These are phyloP conservation scores for Gallinago nigripennis DNA, from an alignment of 2,797 vertebrate species.

Conservation along the genomic window DNA sequence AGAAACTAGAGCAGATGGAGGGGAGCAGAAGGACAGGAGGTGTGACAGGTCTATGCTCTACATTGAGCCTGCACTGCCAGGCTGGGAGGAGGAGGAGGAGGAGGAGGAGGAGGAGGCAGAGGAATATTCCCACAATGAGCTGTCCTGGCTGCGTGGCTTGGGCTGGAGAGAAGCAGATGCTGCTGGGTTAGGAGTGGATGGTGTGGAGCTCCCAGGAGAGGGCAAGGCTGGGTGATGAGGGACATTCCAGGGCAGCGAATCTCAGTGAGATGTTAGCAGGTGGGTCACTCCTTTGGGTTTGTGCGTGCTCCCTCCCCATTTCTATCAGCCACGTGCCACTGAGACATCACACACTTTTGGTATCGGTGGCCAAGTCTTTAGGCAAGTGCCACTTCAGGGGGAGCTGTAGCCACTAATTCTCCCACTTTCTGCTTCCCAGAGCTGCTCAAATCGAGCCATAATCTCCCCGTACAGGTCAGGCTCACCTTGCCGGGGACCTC, in stretches of 20 bases:
- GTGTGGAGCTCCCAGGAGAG: neutral
- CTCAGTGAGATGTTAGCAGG: neutral
- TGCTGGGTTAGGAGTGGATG: neutral
- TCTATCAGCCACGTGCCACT: neutral
- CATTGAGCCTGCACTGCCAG: neutral
- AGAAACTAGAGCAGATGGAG: neutral
- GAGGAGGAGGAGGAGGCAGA: neutral
- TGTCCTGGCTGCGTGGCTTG: neutral
- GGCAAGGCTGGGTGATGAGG: neutral
- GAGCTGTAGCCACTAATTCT: neutral
- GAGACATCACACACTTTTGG: neutral
- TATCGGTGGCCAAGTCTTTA: rapidly evolving
- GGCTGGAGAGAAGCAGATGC: neutral
- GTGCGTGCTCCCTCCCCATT: rapidly evolving
- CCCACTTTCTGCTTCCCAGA: neutral
- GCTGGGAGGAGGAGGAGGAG: neutral
- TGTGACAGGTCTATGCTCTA: rapidly evolving
- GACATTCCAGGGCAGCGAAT: neutral
- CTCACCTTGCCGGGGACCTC: neutral
- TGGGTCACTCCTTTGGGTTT: neutral
- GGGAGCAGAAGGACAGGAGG: neutral
- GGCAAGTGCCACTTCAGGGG: neutral
- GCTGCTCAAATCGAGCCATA: neutral
- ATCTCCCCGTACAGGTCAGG: neutral
- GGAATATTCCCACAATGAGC: neutral